phyloP scores from a whole-genome alignment of 2,113 vertebrate species.

The Hassar affinis region DNA sequence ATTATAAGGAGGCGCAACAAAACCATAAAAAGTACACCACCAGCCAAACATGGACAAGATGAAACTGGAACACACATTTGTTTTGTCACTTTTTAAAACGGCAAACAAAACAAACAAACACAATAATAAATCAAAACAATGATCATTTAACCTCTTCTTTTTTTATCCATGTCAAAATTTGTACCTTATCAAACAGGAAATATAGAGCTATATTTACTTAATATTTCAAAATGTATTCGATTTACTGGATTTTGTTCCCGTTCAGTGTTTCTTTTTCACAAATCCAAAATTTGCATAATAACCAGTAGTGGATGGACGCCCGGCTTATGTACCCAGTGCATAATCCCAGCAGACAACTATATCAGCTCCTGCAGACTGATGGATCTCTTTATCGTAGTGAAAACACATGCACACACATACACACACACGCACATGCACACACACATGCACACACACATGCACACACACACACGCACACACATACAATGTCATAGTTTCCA shows the following conservation, averaged over 20 bases:
- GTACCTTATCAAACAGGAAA: background rate
- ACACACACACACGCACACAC: slow-evolving; percentile 5
- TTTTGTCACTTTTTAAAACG: background rate
- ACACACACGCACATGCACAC: slow-evolving; percentile 23
- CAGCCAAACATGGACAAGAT: background rate
- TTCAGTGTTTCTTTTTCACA: background rate
- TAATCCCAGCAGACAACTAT: slow-evolving; percentile 23
- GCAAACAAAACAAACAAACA: background rate
- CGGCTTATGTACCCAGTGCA: background rate
- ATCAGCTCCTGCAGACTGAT: slow-evolving; percentile 20
- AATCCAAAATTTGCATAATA: slow-evolving; percentile 4
- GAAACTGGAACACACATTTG: background rate
- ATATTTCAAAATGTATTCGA: background rate
- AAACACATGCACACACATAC: slow-evolving; percentile 5
- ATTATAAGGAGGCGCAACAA: background rate
- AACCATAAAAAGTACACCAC: background rate
- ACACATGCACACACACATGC: background rate
- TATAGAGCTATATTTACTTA: background rate
- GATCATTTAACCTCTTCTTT: background rate
- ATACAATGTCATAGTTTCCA: background rate
- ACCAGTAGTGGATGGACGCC: slow-evolving; percentile 6
- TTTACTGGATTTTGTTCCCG: background rate
- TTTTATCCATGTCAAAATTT: background rate
- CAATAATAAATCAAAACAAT: background rate
- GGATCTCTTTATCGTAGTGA: slow-evolving; percentile 12